Conservation (phyloP, 2,888 invertebrate species). For the Platycnemis pennipes region DNA sequence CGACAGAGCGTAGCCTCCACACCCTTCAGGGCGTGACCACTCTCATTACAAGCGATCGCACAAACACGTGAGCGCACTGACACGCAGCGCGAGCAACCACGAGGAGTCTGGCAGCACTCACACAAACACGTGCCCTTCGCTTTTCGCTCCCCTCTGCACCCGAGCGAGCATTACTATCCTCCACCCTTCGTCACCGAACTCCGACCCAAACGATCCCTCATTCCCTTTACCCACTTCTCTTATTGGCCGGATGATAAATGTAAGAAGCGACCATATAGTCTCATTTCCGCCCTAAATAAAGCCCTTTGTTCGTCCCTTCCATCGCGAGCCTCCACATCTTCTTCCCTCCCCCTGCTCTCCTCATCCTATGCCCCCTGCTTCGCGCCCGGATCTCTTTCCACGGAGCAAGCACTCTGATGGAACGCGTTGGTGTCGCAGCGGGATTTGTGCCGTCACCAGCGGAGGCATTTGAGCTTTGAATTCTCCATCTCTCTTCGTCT, state of each 20-base stretch:
- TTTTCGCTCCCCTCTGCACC: not conserved
- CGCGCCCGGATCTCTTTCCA: no score
- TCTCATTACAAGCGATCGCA: not conserved
- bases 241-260: slow-evolving; percentile 24
- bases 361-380: not conserved
- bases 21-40: no score
- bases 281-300: slow-evolving; percentile 39
- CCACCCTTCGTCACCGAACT: not conserved
- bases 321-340: not conserved
- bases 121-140: not conserved
- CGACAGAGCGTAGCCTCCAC: no score
- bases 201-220: not conserved
- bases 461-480: not conserved
- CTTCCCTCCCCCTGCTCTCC: not conserved
- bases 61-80: not conserved
- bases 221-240: not conserved
- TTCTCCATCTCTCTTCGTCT: no score
- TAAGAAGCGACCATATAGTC: slow-evolving; percentile 8
- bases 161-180: not conserved
- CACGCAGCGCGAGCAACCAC: not conserved
- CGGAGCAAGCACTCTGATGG: not conserved
- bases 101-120: not conserved
- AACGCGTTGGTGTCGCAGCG: slow-evolving; percentile 3
- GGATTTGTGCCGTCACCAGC: not conserved
- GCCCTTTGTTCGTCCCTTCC: slow-evolving; percentile 13